Evolutionary conservation across 2,113 vertebrate genomes (phyloP).

Genomic region (Perca schrenkii): DNA sequence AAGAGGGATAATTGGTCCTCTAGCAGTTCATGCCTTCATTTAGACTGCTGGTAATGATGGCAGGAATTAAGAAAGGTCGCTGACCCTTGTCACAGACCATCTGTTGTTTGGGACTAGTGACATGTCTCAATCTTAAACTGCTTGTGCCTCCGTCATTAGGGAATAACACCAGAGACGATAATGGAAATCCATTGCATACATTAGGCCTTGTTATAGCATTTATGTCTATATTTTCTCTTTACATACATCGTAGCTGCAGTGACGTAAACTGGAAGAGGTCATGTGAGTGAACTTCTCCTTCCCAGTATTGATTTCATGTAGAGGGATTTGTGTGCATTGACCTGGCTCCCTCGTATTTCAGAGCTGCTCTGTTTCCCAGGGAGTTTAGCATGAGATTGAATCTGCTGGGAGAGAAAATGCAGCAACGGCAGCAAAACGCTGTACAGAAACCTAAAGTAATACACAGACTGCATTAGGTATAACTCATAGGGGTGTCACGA

Average conservation of each 20-base stretch:
- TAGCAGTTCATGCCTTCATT: neutral
- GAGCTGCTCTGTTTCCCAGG: neutral
- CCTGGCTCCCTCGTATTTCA: neutral
- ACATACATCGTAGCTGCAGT: neutral
- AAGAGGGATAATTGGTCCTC: neutral
- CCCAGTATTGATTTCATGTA: slow-evolving; percentile 39
- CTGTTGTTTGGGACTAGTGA: slow-evolving; percentile 38
- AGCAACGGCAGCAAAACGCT: neutral
- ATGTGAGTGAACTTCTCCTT: slow-evolving; percentile 17
- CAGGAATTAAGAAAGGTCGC: slow-evolving; percentile 36
- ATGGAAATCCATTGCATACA: neutral
- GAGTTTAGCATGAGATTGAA: neutral
- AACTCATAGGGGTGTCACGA: too few relatives aligned
- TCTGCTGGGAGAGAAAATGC: neutral
- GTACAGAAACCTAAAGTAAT: neutral
- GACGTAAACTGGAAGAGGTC: slow-evolving; percentile 4
- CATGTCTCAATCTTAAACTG: slow-evolving; percentile 10
- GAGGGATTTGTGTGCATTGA: slow-evolving; percentile 7
- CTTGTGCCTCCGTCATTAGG: neutral
- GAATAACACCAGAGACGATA: neutral
- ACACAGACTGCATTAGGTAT: too few relatives aligned
- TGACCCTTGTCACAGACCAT: neutral
- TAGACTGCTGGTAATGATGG: neutral
- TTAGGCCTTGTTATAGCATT: neutral
- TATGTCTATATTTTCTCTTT: neutral